Evolutionary conservation across 2,888 invertebrate genomes (phyloP).

Genomic region (Esperia sulphurella): DNA sequence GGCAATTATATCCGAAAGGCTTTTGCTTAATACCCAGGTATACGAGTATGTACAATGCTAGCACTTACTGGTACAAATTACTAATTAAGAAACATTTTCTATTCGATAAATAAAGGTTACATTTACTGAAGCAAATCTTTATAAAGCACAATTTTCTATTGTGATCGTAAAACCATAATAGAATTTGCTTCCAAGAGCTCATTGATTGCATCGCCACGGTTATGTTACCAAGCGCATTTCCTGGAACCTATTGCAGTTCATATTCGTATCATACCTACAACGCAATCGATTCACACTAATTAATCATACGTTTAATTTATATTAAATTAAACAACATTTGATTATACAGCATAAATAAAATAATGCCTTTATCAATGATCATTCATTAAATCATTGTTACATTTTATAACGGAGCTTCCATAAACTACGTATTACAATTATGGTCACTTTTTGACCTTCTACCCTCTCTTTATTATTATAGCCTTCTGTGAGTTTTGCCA

Average conservation of each 20-base stretch:
- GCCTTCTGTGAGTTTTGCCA: no score
- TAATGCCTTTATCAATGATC: no score
- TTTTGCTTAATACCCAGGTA: not conserved
- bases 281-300: no score
- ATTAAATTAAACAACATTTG: no score
- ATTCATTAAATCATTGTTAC: no score
- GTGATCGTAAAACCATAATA: constrained; percentile 10
- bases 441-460: no score
- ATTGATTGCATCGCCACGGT: constrained; percentile 8
- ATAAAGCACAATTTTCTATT: constrained; percentile 5
- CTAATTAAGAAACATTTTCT: constrained; percentile 13
- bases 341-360: no score
- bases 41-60: not conserved
- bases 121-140: constrained; percentile 8
- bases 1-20: no score
- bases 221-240: constrained; percentile 1
- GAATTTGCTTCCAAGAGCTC: constrained; percentile 8
- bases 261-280: not conserved
- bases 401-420: no score
- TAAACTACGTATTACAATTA: no score
- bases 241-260: not conserved
- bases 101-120: constrained; percentile 11
- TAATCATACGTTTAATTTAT: no score
- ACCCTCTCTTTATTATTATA: no score
- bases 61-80: not conserved